Evolutionary conservation across 2,888 invertebrate species (phyloP).

Genomic region (Aphelenchoides bicaudatus): DNA sequence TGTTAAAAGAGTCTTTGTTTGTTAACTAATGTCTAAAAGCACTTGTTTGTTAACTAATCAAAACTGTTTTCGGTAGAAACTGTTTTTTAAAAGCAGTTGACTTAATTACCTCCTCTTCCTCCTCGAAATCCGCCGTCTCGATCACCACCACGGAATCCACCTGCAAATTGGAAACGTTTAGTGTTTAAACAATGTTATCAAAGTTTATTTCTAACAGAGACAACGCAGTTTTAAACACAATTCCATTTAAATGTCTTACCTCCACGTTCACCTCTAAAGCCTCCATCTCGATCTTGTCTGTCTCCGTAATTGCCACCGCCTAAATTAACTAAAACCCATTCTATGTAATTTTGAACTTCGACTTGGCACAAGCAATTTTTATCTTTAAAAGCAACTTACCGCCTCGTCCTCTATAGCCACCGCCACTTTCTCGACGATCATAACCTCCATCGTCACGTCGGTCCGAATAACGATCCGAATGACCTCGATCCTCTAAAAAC

Average conservation of each 20-base stretch:
- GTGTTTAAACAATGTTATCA: no score
- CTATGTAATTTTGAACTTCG: no score
- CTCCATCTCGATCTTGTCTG: slow-evolving; percentile 19
- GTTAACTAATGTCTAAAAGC: no score
- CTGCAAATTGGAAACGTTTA: not conserved
- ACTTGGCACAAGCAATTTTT: no score
- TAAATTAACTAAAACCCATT: no score
- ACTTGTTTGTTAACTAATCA: slow-evolving; percentile 15
- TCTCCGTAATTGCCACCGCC: slow-evolving; percentile 20
- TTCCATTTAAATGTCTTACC: no score
- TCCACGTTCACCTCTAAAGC: slow-evolving; percentile 17
- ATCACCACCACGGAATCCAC: slow-evolving; percentile 6
- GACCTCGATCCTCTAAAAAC: not conserved
- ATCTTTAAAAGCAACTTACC: no score
- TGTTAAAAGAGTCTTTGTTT: no score
- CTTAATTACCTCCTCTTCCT: no score
- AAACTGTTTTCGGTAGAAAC: not conserved
- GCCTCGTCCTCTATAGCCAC: slow-evolving; percentile 1
- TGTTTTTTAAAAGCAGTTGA: no score
- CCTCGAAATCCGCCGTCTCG: slow-evolving; percentile 19
- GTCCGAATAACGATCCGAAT: slow-evolving; percentile 16
- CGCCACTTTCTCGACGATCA: slow-evolving; percentile 19
- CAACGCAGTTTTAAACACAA: no score
- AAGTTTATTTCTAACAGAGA: no score
- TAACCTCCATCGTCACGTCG: slow-evolving; percentile 18